A percentile compares a stretch with the other conserved stretches of the same genome.
Conservation (phyloP, 2,113 vertebrate genomes). For the Pedetes capensis region DNA sequence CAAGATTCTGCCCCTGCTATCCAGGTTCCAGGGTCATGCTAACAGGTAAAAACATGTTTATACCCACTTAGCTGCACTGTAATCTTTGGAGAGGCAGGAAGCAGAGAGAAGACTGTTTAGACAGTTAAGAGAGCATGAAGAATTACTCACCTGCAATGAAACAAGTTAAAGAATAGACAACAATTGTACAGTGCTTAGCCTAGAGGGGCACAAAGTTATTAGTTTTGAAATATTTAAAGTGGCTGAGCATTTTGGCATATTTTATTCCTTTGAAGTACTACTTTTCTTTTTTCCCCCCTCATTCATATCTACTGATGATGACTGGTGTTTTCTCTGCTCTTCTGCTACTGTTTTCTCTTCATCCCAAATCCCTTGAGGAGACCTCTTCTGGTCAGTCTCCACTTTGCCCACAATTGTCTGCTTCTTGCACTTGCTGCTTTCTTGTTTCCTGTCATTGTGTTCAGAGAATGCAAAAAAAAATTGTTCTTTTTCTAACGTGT, state of each 20-base stretch:
- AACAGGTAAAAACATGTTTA: background rate
- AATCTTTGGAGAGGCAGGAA: background rate
- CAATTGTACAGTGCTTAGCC: rapidly evolving
- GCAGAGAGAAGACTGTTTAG: background rate
- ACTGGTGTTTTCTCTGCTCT: background rate
- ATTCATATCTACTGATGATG: background rate
- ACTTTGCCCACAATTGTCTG: background rate
- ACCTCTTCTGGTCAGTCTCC: background rate
- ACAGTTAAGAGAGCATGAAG: constrained; percentile 5
- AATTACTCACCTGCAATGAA: background rate
- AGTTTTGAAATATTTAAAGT: background rate
- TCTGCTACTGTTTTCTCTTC: background rate
- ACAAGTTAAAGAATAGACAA: background rate
- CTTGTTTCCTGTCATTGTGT: background rate
- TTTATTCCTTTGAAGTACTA: background rate
- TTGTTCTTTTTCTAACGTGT: background rate
- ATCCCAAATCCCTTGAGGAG: background rate
- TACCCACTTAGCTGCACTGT: background rate
- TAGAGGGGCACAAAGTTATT: background rate
- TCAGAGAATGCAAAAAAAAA: background rate
- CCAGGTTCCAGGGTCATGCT: background rate
- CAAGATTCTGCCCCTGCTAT: background rate
- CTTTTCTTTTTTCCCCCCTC: background rate
- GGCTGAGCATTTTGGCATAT: background rate
- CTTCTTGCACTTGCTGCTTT: background rate